Base-by-base conservation (phyloP, 2,113 vertebrate genomes). In the Hippocampus abdominalis region DNA sequence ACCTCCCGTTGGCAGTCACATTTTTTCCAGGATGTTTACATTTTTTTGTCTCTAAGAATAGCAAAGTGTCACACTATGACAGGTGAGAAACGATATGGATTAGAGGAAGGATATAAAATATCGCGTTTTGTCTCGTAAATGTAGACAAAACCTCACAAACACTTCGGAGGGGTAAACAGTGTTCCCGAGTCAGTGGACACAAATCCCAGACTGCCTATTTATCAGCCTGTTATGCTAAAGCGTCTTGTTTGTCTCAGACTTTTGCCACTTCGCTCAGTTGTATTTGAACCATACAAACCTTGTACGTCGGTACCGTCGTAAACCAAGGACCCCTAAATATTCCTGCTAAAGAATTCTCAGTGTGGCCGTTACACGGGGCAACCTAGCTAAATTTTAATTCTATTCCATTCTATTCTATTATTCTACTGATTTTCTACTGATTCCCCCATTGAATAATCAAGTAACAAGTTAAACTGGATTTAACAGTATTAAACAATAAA, bases 21-120 rank as follows among this genome's bases (percentile, higher is more conserved):
- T 82, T 84, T 44, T 87, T 79, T 79, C 60, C 44, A 48, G 21
- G 56, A 80, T 82, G 81, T 88, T 88, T 87, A 89, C 75, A 77
- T 88, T 85, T 88, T 85, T 83, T 76, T 67, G 71, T 81, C 75
- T 67, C 7, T 1, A 66, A 79, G 68, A 84, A 84, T 75, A 80
- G 82, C 64, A 65, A 62, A 76, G 68, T 86, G 81, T 84, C 79
- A 86, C 1, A 72, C 71, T 75, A 78, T 81, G 60, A 29, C 72
- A 64, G 69, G 78, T 77, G 78, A 89, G 70, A 78, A 85, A 87
- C 79, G 64, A 71, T 40, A 54, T 42, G 61, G 63, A 64, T 64
- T 64, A 64, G 63, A 16, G 9, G n/a, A 64, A 23, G 13, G 23
- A 16, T 23, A 51, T 67, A 15, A 61, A 27, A 29, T 15, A 36